Percentiles rank a stretch among this genome's conserved stretches.
phyloP scores from a whole-genome alignment of 2,113 vertebrate species.

The Calcarius ornatus region DNA sequence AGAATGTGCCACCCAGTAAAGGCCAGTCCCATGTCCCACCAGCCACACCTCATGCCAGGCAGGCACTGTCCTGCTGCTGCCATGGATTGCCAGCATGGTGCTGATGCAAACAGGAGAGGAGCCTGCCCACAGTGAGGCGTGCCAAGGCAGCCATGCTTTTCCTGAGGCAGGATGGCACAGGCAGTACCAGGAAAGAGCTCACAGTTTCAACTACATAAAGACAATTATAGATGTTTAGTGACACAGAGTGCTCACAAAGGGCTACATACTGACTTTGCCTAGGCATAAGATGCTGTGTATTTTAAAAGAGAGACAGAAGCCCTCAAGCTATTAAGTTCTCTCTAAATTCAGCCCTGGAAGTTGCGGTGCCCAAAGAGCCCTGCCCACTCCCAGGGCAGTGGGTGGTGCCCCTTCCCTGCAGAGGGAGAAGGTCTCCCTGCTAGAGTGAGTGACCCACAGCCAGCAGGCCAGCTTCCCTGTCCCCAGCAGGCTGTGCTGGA shows the following conservation, averaged over 20 bases:
- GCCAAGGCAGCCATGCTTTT: background rate
- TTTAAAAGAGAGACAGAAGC: background rate
- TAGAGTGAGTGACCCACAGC: fast-evolving
- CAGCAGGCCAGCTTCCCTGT: background rate
- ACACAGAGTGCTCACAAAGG: background rate
- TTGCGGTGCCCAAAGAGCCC: fast-evolving
- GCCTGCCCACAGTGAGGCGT: fast-evolving
- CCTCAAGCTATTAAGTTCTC: background rate
- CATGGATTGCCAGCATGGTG: background rate
- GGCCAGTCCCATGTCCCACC: fast-evolving
- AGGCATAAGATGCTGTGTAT: fast-evolving
- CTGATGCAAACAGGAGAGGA: background rate
- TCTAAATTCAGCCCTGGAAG: background rate
- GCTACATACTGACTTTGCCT: background rate
- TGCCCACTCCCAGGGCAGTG: background rate
- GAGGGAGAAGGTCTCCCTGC: background rate
- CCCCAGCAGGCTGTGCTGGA: fast-evolving
- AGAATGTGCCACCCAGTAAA: fast-evolving
- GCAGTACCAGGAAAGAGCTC: background rate
- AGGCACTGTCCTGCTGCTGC: background rate
- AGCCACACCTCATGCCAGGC: background rate
- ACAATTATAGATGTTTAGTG: too few relatives aligned
- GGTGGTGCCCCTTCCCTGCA: background rate
- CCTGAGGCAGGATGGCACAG: background rate
- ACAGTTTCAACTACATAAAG: background rate